Evolutionary conservation across 2,113 vertebrate genomes (phyloP), one percentile per base, ranked within the genome.

Genomic region (Indicator indicator): DNA sequence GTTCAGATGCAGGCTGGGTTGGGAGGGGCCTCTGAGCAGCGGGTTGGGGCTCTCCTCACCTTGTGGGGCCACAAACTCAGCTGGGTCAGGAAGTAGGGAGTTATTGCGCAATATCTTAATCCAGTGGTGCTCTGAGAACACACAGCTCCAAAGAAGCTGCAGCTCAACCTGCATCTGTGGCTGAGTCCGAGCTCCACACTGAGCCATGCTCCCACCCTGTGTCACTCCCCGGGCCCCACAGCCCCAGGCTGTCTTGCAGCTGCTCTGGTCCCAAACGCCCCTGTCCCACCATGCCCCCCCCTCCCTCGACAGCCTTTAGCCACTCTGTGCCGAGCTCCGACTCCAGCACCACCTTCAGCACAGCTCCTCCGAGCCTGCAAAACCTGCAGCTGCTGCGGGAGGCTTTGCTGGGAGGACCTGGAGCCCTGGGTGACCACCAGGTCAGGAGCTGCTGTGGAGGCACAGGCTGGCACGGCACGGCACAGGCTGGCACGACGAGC

Each of bases 191-290:
- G 17, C 36, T 87, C 13, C 1, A 2, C 11, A 0, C 3, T 8
- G 9, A 44, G 64, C 15, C 9, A 1, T 0, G 1, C 0, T 0
- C 26, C 60, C 36, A 12, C 19, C 73, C 38, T 1, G 3, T 16
- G 18, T 26, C 52, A 12, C 56, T 33, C 4, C 2, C 1, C 1
- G 1, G 3, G 27, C 9, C 27, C 50, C 7, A 2, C 32, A 40
- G 68, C 76, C 46, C 24, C 44, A 19, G 40, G 6, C 64, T 18
- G 18, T 19, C 32, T 50, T 2, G 1, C 21, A 30, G 63, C 0
- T 1, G 28, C 80, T 24, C 70, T 26, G 46, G 17, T 11, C 33
- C 72, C 5, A 0, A 46, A 30, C 81, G 36, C 1, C 56, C 65
- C 36, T 6, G 11, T 48, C 26, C 38, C 48, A 6, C 30, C 33